phyloP scores from a whole-genome alignment of 2,797 vertebrate genomes.

The Chaenodraco wilsoni region DNA sequence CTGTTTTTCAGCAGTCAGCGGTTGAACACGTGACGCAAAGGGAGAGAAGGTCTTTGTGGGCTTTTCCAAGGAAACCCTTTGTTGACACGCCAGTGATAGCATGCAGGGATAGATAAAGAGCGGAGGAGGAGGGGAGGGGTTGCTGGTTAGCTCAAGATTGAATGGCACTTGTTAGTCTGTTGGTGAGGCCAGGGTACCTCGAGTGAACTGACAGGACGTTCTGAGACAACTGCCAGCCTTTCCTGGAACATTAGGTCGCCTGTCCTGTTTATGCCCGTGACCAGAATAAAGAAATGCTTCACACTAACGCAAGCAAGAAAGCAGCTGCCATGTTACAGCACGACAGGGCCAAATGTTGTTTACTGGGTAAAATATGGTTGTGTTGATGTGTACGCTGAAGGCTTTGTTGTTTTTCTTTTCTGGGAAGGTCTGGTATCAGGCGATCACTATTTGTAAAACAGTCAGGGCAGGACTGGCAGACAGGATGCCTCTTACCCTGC shows the following conservation, averaged over 20 bases:
- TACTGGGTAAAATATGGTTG: slow-evolving; percentile 39
- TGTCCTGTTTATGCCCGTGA: slow-evolving; percentile 63
- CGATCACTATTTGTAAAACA: slow-evolving; percentile 38
- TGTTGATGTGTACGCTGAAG: background rate
- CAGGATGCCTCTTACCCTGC: slow-evolving; percentile 38
- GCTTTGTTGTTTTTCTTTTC: background rate
- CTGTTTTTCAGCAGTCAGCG: slow-evolving; percentile 76
- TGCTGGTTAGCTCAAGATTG: slow-evolving; percentile 29
- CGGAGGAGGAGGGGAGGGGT: background rate
- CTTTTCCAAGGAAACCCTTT: slow-evolving; percentile 76
- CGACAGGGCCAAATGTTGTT: slow-evolving; percentile 58
- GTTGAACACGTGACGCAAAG: slow-evolving; percentile 77
- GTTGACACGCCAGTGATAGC: slow-evolving; percentile 64
- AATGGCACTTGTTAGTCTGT: slow-evolving; percentile 51
- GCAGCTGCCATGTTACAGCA: slow-evolving; percentile 58
- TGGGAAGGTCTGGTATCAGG: slow-evolving; percentile 3
- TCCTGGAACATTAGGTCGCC: slow-evolving; percentile 56
- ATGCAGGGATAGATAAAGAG: slow-evolving; percentile 18
- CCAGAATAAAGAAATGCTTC: slow-evolving; percentile 57
- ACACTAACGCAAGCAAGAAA: slow-evolving; percentile 33
- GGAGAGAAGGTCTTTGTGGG: slow-evolving; percentile 74
- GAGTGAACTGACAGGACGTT: slow-evolving; percentile 55
- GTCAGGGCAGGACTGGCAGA: slow-evolving; percentile 7
- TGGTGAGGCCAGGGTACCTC: slow-evolving; percentile 49
- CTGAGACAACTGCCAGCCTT: slow-evolving; percentile 53